Base-by-base conservation (phyloP, 1,140 invertebrate genomes). In the Drosophila lini region DNA sequence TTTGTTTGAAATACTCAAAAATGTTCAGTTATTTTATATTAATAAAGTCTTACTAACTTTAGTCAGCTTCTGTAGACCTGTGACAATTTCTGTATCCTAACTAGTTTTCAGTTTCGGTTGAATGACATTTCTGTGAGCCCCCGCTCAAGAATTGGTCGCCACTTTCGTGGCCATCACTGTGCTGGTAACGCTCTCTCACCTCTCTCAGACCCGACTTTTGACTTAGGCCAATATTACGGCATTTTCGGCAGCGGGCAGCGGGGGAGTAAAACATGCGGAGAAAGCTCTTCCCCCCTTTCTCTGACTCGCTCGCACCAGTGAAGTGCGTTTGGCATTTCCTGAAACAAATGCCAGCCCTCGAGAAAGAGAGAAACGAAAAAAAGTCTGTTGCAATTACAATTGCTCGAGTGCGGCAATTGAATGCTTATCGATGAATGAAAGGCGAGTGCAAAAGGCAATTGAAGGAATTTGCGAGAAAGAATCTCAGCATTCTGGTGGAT, bases 401-500 rank as follows among this genome's bases (percentile, higher is more conserved):
- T 38, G 19, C 15, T 59, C 34, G 6, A 28, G 53, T 56, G 61
- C 16, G 11, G 78, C 73, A 84, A 85, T 85, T 75, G 61, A 78
- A 74, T 42, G 67, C 74, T 67, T 84, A 85, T 81, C 75, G 83
- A 82, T 86, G 83, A 86, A 88, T 79, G 76, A 73, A 75, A 76
- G 59, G 61, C 52, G 42, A 42, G 36, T 65, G 71, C 74, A 45
- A 52, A 60, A 68, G 62, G 64, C 62, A 76, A 71, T 58, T 75
- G 53, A 53, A 76, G 65, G 82, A 85, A 85, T 86, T 71, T 63
- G 50, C 70, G 63, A 67, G 62, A 41, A 67, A 69, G 61, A 67
- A 67, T 55, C 65, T 36, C 47, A 34, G 47, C 32, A 45, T 16
- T 32, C 9, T 0, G 22, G 11, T 4, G 31, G 28, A 38, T 19